Percentiles rank a stretch among this genome's conserved stretches.
phyloP scores from a whole-genome alignment of 2,797 vertebrate species.

The Neopelma chrysocephalum region DNA sequence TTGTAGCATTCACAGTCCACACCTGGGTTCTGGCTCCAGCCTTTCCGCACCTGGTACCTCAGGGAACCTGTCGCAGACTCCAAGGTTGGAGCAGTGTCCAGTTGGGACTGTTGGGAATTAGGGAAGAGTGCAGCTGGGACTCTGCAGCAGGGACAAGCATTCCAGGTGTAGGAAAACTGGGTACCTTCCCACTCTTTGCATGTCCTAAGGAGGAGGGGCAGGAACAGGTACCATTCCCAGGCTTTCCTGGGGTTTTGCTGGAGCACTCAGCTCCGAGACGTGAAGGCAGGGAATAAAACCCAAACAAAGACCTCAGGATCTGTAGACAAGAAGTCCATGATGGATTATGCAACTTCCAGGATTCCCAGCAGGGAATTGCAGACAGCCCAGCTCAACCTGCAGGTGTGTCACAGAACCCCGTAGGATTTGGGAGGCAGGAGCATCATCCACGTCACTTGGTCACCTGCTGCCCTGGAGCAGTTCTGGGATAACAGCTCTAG shows the following conservation, averaged over 20 bases:
- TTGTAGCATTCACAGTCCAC: neutral
- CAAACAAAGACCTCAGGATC: neutral
- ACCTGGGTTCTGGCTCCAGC: neutral
- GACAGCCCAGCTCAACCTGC: neutral
- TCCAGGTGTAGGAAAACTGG: neutral
- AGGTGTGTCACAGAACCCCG: neutral
- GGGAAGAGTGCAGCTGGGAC: neutral
- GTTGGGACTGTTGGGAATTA: neutral
- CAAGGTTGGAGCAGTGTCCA: neutral
- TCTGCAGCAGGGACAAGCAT: neutral
- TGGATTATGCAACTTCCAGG: neutral
- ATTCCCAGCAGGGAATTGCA: neutral
- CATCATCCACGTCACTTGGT: neutral
- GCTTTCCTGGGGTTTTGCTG: neutral
- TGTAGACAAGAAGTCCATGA: neutral
- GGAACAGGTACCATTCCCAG: neutral
- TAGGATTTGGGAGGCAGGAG: neutral
- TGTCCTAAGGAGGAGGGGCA: neutral
- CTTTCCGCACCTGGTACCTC: neutral
- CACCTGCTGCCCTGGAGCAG: neutral
- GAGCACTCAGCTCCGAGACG: neutral
- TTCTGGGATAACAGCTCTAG: neutral
- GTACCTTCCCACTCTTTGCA: neutral
- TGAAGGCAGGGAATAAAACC: neutral
- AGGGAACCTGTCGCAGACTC: neutral